Conservation (phyloP, 2,888 invertebrate genomes). For the Drosophila diplacantha region DNA sequence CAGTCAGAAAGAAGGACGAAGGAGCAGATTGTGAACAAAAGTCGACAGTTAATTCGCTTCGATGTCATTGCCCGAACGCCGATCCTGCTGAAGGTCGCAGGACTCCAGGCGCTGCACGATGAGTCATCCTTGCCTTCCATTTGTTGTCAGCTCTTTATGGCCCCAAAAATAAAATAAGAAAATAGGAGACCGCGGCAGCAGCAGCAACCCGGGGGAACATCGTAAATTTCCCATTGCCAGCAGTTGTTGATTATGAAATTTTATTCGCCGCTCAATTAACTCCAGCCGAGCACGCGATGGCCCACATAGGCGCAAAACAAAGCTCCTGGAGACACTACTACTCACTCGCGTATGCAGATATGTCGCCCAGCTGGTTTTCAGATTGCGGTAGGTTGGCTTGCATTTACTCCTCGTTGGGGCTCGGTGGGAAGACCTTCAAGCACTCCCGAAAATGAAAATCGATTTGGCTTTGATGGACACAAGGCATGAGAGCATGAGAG, state of each 20-base stretch:
- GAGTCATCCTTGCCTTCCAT: constrained; percentile 26
- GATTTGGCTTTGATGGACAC: constrained; percentile 40
- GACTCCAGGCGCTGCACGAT: constrained; percentile 6
- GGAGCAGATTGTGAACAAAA: constrained; percentile 17
- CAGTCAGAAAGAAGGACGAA: constrained; percentile 1
- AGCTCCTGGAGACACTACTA: neutral
- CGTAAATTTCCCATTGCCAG: constrained; percentile 44
- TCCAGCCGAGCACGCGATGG: constrained; percentile 62
- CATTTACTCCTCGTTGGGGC: neutral
- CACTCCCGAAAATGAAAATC: constrained; percentile 22
- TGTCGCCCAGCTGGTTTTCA: constrained; percentile 20
- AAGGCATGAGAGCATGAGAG: constrained; percentile 37
- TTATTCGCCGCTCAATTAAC: constrained; percentile 65
- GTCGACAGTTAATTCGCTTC: constrained; percentile 22
- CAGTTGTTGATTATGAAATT: constrained; percentile 65
- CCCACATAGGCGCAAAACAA: constrained; percentile 46
- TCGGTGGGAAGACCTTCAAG: constrained; percentile 23
- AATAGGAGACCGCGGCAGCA: constrained; percentile 17
- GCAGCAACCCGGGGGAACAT: constrained; percentile 18
- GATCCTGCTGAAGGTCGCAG: constrained; percentile 33
- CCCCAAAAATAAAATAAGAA: constrained; percentile 16
- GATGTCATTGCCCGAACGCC: constrained; percentile 13
- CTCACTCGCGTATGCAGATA: constrained; percentile 12
- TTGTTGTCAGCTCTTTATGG: constrained; percentile 26
- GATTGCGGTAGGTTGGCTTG: constrained; percentile 35